A percentile compares a stretch with the other conserved stretches of the same genome.
phyloP scores from a whole-genome alignment of 2,113 vertebrate species.

The Corythaixoides concolor region DNA sequence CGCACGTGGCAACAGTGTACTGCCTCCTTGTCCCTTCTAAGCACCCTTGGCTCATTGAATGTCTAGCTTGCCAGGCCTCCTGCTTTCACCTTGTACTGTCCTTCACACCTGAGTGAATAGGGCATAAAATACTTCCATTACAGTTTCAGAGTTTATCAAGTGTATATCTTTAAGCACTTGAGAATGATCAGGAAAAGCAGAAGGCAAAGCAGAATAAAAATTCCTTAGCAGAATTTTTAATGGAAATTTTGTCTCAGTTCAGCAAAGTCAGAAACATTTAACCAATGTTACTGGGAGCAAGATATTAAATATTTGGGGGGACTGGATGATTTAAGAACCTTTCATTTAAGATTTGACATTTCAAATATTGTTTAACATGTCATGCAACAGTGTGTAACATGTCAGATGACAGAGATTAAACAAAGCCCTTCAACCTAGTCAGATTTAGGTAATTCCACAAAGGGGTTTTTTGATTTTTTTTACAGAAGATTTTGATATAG shows the following conservation, averaged over 20 bases:
- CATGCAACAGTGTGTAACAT: neutral
- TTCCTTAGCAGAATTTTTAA: neutral
- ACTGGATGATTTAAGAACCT: neutral
- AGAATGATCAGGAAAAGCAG: neutral
- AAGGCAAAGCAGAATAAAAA: neutral
- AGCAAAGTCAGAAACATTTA: neutral
- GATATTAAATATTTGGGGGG: neutral
- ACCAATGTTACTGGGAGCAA: neutral
- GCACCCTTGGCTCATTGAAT: neutral
- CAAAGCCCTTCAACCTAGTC: neutral
- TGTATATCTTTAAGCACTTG: neutral
- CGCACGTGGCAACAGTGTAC: fast-evolving
- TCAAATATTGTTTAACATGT: neutral
- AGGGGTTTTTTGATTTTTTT: neutral
- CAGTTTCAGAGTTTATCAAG: neutral
- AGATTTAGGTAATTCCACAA: neutral
- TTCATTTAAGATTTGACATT: neutral
- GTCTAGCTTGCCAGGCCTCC: no score
- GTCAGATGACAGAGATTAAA: neutral
- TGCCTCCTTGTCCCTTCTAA: neutral
- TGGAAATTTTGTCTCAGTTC: neutral
- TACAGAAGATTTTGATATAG: neutral
- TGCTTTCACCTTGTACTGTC: neutral
- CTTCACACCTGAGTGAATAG: neutral
- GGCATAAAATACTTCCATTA: neutral